A percentile compares a stretch with the other conserved stretches of the same genome.
These are phyloP conservation scores for Chlamydotis undulata DNA, from an alignment of 2,113 vertebrate species.

Conservation along the genomic window DNA sequence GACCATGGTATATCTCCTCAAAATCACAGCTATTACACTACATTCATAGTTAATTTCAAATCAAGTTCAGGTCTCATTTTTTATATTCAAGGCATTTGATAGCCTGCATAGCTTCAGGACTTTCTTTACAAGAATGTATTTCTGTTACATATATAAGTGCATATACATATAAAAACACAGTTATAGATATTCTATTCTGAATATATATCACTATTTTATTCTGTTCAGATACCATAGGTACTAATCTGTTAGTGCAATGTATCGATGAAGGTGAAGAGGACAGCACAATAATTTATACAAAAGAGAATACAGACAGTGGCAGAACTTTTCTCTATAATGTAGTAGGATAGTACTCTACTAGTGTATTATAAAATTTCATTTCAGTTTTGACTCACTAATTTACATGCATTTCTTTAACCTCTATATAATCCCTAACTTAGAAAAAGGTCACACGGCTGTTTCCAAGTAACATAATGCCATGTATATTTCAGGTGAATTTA, in stretches of 20 bases:
- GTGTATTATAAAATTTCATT: background rate
- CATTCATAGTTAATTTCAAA: background rate
- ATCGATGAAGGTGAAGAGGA: background rate
- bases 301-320: background rate
- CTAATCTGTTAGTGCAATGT: background rate
- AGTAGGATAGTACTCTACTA: background rate
- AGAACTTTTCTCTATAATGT: background rate
- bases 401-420: background rate
- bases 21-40: background rate
- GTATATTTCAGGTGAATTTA: background rate
- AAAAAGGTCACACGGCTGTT: background rate
- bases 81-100: background rate
- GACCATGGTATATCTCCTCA: background rate
- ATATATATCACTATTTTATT: background rate
- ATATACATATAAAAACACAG: background rate
- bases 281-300: background rate
- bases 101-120: background rate
- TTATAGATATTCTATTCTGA: background rate
- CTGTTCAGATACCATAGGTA: background rate
- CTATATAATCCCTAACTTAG: background rate
- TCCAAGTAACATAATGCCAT: background rate
- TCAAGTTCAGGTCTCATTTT: background rate
- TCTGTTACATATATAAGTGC: background rate
- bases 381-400: background rate
- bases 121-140: background rate